phyloP scores from a whole-genome alignment of 2,888 invertebrate species.

The Macrophya alboannulata region DNA sequence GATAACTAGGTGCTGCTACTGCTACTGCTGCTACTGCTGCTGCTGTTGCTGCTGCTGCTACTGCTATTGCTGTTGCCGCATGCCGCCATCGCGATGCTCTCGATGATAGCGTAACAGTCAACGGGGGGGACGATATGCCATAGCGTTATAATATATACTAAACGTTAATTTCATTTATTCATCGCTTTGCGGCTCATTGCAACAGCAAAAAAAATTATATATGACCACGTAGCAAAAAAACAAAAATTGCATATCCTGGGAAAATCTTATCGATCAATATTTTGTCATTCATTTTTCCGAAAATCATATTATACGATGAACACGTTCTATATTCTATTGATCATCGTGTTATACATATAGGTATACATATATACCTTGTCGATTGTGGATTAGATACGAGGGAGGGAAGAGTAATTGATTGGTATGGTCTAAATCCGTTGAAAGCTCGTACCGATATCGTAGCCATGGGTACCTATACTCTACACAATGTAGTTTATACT shows the following conservation, averaged over 20 bases:
- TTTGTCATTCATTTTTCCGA: neutral
- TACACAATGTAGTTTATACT: neutral
- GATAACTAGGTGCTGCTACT: conserved; percentile 28
- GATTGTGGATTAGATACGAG: neutral
- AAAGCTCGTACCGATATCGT: conserved; percentile 4
- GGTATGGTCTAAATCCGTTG: neutral
- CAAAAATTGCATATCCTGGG: too few relatives aligned
- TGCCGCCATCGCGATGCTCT: conserved; percentile 66
- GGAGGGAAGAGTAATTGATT: neutral
- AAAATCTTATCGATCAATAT: neutral
- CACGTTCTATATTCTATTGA: neutral
- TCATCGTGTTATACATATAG: neutral
- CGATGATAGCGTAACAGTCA: conserved; percentile 66
- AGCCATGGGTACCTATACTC: neutral
- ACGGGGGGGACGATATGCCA: neutral
- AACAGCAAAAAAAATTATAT: neutral
- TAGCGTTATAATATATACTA: neutral
- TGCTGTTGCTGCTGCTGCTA: neutral
- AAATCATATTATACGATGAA: neutral
- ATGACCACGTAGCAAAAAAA: neutral
- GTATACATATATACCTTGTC: neutral
- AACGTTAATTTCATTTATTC: conserved; percentile 11
- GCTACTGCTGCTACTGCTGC: too few relatives aligned
- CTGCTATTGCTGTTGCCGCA: conserved; percentile 20
- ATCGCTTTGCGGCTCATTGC: neutral